Conservation (phyloP, 2,888 invertebrate genomes). For the Phortica okadai region DNA sequence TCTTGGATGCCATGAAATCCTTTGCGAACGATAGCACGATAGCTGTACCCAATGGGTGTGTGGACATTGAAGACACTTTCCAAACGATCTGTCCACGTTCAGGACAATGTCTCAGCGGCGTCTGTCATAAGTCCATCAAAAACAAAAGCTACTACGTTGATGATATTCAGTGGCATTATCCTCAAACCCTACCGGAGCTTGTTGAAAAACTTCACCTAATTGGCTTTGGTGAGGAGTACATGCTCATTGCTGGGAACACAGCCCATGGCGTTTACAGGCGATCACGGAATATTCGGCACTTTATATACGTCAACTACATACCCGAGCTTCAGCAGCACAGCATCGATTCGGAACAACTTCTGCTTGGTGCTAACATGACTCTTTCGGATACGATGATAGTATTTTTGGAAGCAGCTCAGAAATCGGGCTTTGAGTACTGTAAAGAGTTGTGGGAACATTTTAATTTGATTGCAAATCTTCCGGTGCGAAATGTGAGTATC, state of each 20-base stretch:
- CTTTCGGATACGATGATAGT: conserved; percentile 78
- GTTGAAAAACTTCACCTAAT: conserved; percentile 67
- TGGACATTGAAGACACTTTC: conserved; percentile 72
- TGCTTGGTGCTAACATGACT: conserved; percentile 73
- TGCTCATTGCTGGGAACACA: conserved; percentile 85
- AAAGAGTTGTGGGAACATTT: conserved; percentile 77
- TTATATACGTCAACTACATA: conserved; percentile 81
- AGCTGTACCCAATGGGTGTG: conserved; percentile 71
- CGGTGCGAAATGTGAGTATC: conserved; percentile 77
- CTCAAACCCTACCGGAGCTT: conserved; percentile 49
- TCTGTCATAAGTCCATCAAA: conserved; percentile 48
- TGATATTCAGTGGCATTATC: conserved; percentile 61
- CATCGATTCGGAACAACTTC: conserved; percentile 60
- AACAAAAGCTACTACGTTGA: conserved; percentile 39
- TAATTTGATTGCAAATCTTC: conserved; percentile 81
- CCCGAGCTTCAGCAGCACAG: conserved; percentile 78
- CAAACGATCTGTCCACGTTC: conserved; percentile 64
- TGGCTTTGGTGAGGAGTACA: conserved; percentile 77
- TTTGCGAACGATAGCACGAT: conserved; percentile 80
- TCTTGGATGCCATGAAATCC: conserved; percentile 86
- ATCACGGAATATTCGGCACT: conserved; percentile 72
- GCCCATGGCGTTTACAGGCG: conserved; percentile 80
- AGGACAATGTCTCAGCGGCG: conserved; percentile 57
- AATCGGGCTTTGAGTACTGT: conserved; percentile 78
- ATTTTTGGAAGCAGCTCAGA: conserved; percentile 71